Conservation (phyloP, 2,113 vertebrate species). For the Lasiurus cinereus region DNA sequence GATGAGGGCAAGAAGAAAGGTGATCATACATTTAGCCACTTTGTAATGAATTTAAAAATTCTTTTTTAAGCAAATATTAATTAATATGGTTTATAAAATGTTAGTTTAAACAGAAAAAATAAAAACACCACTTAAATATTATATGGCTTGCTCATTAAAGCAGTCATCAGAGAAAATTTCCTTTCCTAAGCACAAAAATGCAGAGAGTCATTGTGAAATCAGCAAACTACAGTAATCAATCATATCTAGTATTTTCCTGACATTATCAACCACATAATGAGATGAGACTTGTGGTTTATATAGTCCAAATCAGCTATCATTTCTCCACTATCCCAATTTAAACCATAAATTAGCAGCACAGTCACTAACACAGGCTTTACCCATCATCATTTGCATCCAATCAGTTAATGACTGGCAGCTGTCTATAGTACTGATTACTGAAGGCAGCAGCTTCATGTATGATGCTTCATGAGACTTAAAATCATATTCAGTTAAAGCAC, state of each 20-base stretch:
- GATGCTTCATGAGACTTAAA: constrained; percentile 25
- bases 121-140: background rate
- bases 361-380: constrained; percentile 57
- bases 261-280: constrained; percentile 69
- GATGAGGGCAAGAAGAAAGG: background rate
- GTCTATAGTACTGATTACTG: background rate
- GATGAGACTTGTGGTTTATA: constrained; percentile 59
- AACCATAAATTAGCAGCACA: constrained; percentile 68
- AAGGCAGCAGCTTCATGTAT: background rate
- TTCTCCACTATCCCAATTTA: constrained; percentile 53
- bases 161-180: constrained; percentile 70
- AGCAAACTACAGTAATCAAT: constrained; percentile 75
- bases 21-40: background rate
- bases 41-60: constrained; percentile 6
- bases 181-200: constrained; percentile 59
- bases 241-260: constrained; percentile 70
- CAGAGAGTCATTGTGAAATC: constrained; percentile 77
- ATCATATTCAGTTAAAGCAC: constrained; percentile 43
- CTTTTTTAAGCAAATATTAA: constrained; percentile 3
- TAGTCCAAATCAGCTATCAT: constrained; percentile 71
- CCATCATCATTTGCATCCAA: constrained; percentile 45
- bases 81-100: constrained; percentile 41
- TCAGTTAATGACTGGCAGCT: constrained; percentile 76
- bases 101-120: background rate
- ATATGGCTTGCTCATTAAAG: constrained; percentile 66